Evolutionary conservation across 2,888 invertebrate genomes (phyloP), one percentile per base, ranked within the genome.

Genomic region (Drosophila villosipedis): DNA sequence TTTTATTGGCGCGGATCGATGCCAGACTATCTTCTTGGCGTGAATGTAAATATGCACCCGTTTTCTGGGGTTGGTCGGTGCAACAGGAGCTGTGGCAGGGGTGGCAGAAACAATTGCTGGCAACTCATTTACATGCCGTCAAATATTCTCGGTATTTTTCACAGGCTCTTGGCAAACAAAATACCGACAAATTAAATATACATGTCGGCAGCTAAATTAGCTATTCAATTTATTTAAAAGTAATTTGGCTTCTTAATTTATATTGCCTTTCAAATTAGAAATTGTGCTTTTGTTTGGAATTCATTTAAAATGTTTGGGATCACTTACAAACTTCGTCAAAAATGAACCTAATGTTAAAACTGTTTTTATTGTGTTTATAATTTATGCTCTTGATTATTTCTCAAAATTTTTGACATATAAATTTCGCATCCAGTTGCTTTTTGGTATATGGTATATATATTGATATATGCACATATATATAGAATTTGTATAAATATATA

Each of bases 1-100:
- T 75, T 87, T 81, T 87, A 89, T 87, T 67, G 88, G 59, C 62
- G 61, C 71, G 81, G 85, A 85, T 74, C 74, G 90, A 87, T 85
- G 88, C 88, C 88, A 85, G 85, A 85, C 87, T 84, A 91, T 89
- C 88, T 86, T 66, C 65, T 73, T 82, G 79, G 90, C 79, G 70
- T 69, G 68, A 73, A 82, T 73, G 70, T 83, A 89, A 89, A 90
- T 84, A 83, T 70, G 54, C 54, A 81, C 69, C 50, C 77, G 65
- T 69, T 59, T 52, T 28, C 5, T 14, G 12, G 7, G 2, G n/a
- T 19, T 6, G 66, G 28, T 9, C 3, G 33, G 4, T 14, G 19
- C 7, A 7, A 7, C 12, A 30, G 43, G 28, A 39, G 14, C 25
- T 31, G 37, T 14, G 53, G 52, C 50, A 31, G 31, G 10, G n/a